phyloP scores from a whole-genome alignment of 2,797 vertebrate species.

The Darevskia nairensis region DNA sequence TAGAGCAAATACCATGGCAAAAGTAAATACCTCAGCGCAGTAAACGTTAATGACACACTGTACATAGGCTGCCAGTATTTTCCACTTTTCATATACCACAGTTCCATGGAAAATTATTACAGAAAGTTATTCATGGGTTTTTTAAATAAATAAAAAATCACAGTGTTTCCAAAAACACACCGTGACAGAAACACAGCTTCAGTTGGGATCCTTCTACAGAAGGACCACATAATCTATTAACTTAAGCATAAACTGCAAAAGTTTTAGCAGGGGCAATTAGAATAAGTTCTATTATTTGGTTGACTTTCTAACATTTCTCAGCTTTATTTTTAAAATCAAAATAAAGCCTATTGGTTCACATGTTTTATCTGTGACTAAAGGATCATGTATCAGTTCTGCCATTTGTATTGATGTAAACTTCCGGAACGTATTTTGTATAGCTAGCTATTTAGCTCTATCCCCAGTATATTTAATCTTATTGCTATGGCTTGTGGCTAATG shows the following conservation, averaged over 20 bases:
- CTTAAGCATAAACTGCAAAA: conserved; percentile 34
- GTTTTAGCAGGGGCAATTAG: too few species aligned
- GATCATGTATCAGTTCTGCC: too few species aligned
- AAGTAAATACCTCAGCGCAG: not conserved
- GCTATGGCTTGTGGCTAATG: too few species aligned
- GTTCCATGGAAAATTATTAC: conserved; percentile 31
- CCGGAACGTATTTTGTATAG: too few species aligned
- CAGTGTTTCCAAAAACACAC: conserved; percentile 47
- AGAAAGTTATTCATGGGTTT: conserved; percentile 5
- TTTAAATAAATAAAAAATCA: conserved; percentile 6
- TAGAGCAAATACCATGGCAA: conserved; percentile 13
- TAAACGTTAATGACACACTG: not conserved
- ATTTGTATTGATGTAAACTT: too few species aligned
- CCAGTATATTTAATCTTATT: too few species aligned
- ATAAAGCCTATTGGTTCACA: too few species aligned
- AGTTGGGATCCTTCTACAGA: not conserved
- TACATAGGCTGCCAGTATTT: not conserved
- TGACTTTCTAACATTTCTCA: too few species aligned
- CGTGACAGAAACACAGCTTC: conserved; percentile 41
- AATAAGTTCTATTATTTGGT: too few species aligned
- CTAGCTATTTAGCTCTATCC: too few species aligned
- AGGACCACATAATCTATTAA: conserved; percentile 32
- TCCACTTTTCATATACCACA: conserved; percentile 25
- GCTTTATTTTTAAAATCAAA: too few species aligned
- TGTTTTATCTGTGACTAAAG: too few species aligned